Conservation (phyloP, 2,888 invertebrate genomes). For the Spodoptera exigua region DNA sequence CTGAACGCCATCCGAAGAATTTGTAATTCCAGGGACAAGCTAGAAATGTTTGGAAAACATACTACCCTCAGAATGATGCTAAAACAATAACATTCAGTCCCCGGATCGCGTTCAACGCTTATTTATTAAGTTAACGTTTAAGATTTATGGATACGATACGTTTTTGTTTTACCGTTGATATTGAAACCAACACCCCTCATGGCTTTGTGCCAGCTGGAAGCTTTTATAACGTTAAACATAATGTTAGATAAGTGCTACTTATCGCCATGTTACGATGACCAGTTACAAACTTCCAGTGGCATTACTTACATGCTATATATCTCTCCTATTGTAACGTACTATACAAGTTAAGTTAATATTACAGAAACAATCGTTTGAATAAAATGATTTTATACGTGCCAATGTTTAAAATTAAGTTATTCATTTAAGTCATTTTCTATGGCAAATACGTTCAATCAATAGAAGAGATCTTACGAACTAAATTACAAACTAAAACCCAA, state of each 20-base stretch:
- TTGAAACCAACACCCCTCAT: constrained; percentile 88
- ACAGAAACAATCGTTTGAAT: constrained; percentile 12
- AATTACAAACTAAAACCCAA: constrained; percentile 54
- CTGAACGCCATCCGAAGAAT: constrained; percentile 87
- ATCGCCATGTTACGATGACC: constrained; percentile 54
- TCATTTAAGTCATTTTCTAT: constrained; percentile 8
- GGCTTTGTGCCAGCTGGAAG: constrained; percentile 88
- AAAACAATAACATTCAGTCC: constrained; percentile 82
- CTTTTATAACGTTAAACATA: constrained; percentile 77
- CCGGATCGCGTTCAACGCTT: constrained; percentile 77
- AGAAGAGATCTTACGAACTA: constrained; percentile 58
- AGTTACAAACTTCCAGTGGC: constrained; percentile 84
- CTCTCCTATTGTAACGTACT: constrained; percentile 70
- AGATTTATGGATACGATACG: constrained; percentile 87
- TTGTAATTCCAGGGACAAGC: constrained; percentile 72
- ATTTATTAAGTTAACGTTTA: constrained; percentile 78
- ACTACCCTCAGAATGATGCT: constrained; percentile 78
- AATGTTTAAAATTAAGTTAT: constrained; percentile 46
- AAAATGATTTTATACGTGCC: constrained; percentile 43
- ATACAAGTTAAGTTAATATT: constrained; percentile 9
- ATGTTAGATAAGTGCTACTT: constrained; percentile 62
- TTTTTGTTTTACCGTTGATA: constrained; percentile 84
- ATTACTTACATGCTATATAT: constrained; percentile 81
- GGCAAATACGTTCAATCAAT: constrained; percentile 48
- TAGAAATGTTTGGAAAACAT: constrained; percentile 87